These are phyloP conservation scores for Drosophila insularis DNA, from an alignment of 1,140 invertebrate genomes.

Conservation along the genomic window DNA sequence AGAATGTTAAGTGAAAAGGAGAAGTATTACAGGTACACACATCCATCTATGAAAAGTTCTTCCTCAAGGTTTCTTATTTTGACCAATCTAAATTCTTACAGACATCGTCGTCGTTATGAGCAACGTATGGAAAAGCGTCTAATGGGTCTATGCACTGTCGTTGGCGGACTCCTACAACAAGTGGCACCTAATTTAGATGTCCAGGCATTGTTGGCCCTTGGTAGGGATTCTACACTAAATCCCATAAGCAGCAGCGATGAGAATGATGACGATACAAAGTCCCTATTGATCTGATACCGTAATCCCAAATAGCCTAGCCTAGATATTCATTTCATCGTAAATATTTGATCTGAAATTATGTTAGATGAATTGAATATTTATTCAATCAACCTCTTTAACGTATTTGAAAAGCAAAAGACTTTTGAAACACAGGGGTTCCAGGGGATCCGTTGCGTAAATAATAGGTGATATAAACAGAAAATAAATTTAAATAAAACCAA, in stretches of 20 bases:
- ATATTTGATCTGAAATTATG: neutral
- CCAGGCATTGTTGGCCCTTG: slow-evolving; percentile 39
- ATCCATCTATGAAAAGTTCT: neutral
- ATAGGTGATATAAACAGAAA: slow-evolving; percentile 11
- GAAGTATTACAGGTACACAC: slow-evolving; percentile 56
- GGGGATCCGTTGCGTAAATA: neutral
- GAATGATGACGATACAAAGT: neutral
- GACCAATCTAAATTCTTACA: slow-evolving; percentile 4
- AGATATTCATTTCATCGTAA: neutral
- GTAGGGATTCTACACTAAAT: slow-evolving; percentile 17
- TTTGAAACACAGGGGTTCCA: neutral
- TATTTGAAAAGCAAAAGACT: slow-evolving; percentile 12
- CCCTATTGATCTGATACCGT: neutral
- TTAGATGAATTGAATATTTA: neutral
- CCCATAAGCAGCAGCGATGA: slow-evolving; percentile 29
- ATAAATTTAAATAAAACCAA: slow-evolving; percentile 1
- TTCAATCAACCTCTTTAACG: neutral
- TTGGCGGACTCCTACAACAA: slow-evolving; percentile 59
- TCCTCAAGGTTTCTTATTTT: no score
- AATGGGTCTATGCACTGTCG: slow-evolving; percentile 53
- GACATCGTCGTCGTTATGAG: slow-evolving; percentile 68
- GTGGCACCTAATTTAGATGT: slow-evolving; percentile 56
- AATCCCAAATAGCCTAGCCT: neutral
- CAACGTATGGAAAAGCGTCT: slow-evolving; percentile 68
- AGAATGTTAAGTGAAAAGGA: slow-evolving; percentile 49